Evolutionary conservation across 2,797 vertebrate species (phyloP).

Genomic region (Lithobates sylvaticus): DNA sequence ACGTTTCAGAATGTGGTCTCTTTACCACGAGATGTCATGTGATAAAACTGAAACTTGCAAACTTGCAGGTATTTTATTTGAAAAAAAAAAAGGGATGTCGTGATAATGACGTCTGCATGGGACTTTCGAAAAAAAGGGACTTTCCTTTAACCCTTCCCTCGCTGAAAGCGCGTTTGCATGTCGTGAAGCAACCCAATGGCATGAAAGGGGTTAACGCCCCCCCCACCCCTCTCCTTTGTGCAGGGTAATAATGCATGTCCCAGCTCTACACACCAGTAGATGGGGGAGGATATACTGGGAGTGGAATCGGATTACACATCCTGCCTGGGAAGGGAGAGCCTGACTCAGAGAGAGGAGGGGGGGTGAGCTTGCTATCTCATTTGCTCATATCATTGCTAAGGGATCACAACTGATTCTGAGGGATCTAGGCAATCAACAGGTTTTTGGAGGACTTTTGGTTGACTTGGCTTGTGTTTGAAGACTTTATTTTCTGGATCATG

Average conservation of each 20-base stretch:
- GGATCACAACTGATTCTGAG: constrained; percentile 39
- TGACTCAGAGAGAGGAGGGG: constrained; percentile 38
- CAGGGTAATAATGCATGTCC: constrained; percentile 56
- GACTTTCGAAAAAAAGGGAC: background rate
- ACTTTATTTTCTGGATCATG: constrained; percentile 44
- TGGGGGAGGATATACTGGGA: constrained; percentile 54
- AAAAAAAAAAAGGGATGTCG: background rate
- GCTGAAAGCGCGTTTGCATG: background rate
- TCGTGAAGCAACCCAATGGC: background rate
- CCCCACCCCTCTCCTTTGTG: constrained; percentile 15
- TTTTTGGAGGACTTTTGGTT: constrained; percentile 14
- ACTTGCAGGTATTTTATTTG: background rate
- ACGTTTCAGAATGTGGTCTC: background rate
- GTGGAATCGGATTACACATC: constrained; percentile 62
- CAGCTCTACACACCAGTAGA: constrained; percentile 46
- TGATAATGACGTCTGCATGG: background rate
- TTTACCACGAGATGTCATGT: background rate
- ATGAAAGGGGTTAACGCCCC: constrained; percentile 24
- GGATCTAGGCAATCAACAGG: constrained; percentile 27
- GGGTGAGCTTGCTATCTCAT: constrained; percentile 38
- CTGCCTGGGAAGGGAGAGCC: constrained; percentile 60
- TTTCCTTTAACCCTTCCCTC: background rate
- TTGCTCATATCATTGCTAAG: constrained; percentile 29
- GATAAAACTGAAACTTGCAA: background rate
- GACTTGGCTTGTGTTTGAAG: background rate